Conservation (phyloP, 2,888 invertebrate genomes). For the Gonocerus acuteangulatus region DNA sequence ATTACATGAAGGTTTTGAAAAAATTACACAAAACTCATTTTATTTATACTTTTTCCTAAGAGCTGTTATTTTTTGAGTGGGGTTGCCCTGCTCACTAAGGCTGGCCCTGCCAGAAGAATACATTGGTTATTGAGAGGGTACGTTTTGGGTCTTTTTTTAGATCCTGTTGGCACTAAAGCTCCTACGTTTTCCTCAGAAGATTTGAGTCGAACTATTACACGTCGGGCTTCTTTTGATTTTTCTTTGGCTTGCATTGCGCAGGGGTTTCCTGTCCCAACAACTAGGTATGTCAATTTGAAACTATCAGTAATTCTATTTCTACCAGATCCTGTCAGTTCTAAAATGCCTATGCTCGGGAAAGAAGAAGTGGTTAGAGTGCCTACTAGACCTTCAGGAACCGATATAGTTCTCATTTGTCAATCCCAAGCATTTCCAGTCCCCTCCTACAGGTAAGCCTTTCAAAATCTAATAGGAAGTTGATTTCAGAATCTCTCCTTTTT, state of each 20-base stretch:
- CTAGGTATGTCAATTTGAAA: constrained; percentile 43
- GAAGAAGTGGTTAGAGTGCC: constrained; percentile 34
- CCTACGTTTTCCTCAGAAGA: constrained; percentile 59
- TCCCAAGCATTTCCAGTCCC: constrained; percentile 66
- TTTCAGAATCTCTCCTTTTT: no score
- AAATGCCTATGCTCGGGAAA: constrained; percentile 56
- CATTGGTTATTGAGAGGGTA: no score
- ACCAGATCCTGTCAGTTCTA: constrained; percentile 60
- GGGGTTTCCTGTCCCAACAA: constrained; percentile 51
- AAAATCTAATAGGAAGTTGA: background rate
- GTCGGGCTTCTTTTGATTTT: constrained; percentile 39
- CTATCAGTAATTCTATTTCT: background rate
- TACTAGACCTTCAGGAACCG: constrained; percentile 45
- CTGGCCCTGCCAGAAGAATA: no score
- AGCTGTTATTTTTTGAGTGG: no score
- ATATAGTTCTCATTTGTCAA: constrained; percentile 57
- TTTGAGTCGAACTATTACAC: constrained; percentile 40
- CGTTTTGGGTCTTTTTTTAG: constrained; percentile 41
- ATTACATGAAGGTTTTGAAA: no score
- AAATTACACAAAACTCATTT: no score
- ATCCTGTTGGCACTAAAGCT: constrained; percentile 58
- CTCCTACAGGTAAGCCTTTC: constrained; percentile 53
- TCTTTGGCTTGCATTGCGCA: constrained; percentile 49
- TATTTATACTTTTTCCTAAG: no score
- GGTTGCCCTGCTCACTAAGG: no score